These are phyloP conservation scores for Cnemophilus loriae DNA, from an alignment of 2,113 vertebrate genomes.

Conservation along the genomic window DNA sequence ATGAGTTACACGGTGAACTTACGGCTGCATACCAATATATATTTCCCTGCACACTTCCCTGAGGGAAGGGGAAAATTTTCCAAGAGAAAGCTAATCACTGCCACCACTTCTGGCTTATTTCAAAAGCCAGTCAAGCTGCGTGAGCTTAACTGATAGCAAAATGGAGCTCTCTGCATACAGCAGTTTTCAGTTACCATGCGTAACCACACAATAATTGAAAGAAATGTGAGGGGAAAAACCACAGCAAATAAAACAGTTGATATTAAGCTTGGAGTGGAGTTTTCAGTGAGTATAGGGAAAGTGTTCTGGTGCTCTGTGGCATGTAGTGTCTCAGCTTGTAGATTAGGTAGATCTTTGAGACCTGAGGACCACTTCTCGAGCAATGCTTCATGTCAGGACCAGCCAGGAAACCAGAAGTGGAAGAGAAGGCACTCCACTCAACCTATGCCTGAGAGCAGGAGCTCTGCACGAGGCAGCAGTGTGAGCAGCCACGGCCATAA, in stretches of 20 bases:
- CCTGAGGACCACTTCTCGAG: background rate
- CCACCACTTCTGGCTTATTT: background rate
- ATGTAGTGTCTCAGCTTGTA: background rate
- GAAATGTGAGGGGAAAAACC: background rate
- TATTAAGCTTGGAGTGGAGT: background rate
- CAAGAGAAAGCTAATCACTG: background rate
- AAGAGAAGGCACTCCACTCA: background rate
- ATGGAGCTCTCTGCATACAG: background rate
- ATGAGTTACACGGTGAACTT: background rate
- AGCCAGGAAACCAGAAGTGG: background rate
- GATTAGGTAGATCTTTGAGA: background rate
- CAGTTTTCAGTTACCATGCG: background rate
- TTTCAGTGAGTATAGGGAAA: background rate
- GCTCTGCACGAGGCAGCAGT: background rate
- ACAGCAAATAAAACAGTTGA: background rate
- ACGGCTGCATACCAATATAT: background rate
- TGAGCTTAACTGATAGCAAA: background rate
- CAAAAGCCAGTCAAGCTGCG: background rate
- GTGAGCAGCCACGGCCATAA: background rate
- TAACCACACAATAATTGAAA: background rate
- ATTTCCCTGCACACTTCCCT: background rate
- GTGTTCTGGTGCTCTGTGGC: background rate
- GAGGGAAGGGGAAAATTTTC: background rate
- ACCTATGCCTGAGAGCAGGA: background rate
- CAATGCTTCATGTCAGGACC: rapidly evolving